Evolutionary conservation across 2,888 invertebrate species (phyloP), one percentile per base, ranked within the genome.

Genomic region (Proisotoma minuta): DNA sequence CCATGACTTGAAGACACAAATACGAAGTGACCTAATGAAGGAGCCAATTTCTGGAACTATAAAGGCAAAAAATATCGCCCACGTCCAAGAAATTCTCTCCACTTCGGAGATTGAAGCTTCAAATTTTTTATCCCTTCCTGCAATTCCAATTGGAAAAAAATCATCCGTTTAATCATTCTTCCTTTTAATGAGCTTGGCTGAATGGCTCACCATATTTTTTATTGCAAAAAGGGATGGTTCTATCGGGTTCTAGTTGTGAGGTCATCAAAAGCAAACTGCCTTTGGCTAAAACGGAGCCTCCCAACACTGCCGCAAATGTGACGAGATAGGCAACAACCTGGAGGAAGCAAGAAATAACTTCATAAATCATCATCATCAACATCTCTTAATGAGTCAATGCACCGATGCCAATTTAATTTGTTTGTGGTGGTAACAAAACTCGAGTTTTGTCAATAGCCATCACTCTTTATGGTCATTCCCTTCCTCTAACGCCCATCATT

Each of bases 11-110:
- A 94, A 94, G 77, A 90, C 87, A 77, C 92, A 92, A 77, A 94
- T 93, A 75, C 93, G 84, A 57, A 86, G 81, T 26, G 93, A 86
- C 60, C 93, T 83, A 74, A 96, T 87, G 67, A 94, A 81, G 1
- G 90, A 85, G 58, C 95, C 91, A 62, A 91, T 80, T 80, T 96
- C 95, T 0, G 96, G 96, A 56, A 93, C 85, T 39, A 89, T 84
- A 76, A 91, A 92, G 2, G 89, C 90, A 70, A 93, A 87, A 58
- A 94, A 80, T 56, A 96, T 78, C 64, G 90, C 89, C 93, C 95
- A 95, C 78, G 91, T 89, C 93, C 93, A 94, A 51, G 88, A 90
- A 68, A 93, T 87, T 59, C 91, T 84, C 79, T 94, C 93, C 74
- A 87, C 87, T 73, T 88, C 87, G 24, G 92, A 90, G 71, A 93